Percentiles rank a stretch among this genome's conserved stretches.
phyloP scores from a whole-genome alignment of 2,888 invertebrate genomes.

The Xylota segnis region DNA sequence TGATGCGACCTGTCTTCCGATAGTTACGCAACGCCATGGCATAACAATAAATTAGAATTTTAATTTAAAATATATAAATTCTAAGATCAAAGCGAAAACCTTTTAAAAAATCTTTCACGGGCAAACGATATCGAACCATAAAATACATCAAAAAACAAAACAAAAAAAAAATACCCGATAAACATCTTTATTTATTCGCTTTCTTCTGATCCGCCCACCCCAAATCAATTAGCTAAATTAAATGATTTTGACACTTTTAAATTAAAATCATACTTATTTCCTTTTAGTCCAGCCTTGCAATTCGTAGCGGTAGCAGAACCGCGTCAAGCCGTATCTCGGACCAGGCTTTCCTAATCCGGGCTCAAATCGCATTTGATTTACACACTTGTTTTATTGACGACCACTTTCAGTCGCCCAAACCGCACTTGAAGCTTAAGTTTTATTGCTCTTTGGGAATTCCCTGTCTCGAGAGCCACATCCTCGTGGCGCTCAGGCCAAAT shows the following conservation, averaged over 20 bases:
- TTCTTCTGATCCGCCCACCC: constrained; percentile 19
- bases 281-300: constrained; percentile 6
- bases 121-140: background rate
- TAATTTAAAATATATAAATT: constrained; percentile 19
- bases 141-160: background rate
- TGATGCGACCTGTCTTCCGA: background rate
- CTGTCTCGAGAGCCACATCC: constrained; percentile 14
- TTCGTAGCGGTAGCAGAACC: constrained; percentile 26
- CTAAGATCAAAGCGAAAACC: constrained; percentile 1
- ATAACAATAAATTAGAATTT: constrained; percentile 25
- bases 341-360: constrained; percentile 4
- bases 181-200: constrained; percentile 8
- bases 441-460: constrained; percentile 15
- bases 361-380: constrained; percentile 1
- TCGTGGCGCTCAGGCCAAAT: constrained; percentile 18
- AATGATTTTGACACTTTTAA: constrained; percentile 7
- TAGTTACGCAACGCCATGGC: constrained; percentile 4
- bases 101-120: background rate
- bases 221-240: background rate
- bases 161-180: background rate
- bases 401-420: constrained; percentile 1
- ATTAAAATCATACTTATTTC: constrained; percentile 15
- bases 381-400: background rate
- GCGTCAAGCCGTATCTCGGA: constrained; percentile 7
- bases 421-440: background rate